Evolutionary conservation across 2,113 vertebrate genomes (phyloP), one percentile per base, ranked within the genome.

Genomic region (Pavo muticus): DNA sequence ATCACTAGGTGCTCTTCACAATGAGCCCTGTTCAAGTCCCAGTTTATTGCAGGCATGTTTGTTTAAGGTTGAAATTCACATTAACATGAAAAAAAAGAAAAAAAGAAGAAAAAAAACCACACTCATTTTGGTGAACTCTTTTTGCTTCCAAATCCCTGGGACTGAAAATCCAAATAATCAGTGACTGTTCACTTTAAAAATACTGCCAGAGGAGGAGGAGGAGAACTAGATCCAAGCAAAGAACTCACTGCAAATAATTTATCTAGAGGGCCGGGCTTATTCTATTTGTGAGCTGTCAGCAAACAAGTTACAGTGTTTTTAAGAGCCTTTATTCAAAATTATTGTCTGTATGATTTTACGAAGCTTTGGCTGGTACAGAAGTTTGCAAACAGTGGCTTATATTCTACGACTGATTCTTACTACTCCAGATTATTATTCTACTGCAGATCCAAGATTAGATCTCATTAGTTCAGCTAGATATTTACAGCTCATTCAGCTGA

Each of bases 111-210:
- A 17, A 30, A 57, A 20, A 30, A 2, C 14, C 35, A 17, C 16
- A 47, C 25, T 84, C 17, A n/a, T 64, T 81, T 74, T 60, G 92
- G 30, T 84, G 73, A 95, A 45, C 4, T 39, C 14, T 23, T 68
- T 82, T 84, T 80, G 52, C 79, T 84, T 79, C 63, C 71, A 93
- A 48, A 76, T 4, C 44, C 56, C 73, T 78, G 63, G 52, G 88
- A 35, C 35, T 54, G 23, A 91, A 92, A 93, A 83, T 64, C 11
- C 35, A 64, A 76, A 27, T 84, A 88, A 87, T 89, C 20, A 10
- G 6, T 67, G 63, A 63, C 59, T 73, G 45, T 56, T 87, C 75
- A 52, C 45, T 95, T 96, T 73, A 76, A 93, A 95, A 94, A 67
- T 77, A 87, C 29, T 91, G 71, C 87, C 87, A 16, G 54, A 75